Evolutionary conservation across 2,113 vertebrate genomes (phyloP), one percentile per base, ranked within the genome.

Genomic region (Marcusenius ussheri): DNA sequence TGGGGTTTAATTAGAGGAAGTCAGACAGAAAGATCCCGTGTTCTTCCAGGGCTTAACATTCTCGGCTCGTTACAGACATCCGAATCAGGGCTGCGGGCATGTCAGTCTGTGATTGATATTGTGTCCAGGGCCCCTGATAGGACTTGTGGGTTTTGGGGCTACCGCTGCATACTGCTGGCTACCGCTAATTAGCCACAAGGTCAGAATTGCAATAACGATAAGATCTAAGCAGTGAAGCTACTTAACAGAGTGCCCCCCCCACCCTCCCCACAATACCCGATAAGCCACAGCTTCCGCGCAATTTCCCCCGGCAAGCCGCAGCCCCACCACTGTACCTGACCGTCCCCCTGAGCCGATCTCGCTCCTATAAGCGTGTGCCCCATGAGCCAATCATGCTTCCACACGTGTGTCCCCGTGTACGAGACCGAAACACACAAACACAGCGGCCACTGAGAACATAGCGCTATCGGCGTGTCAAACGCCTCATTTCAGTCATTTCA

Each of bases 101-200:
- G 19, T 46, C 46, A 17, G 24, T 3, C 39, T 10, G 6, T 83
- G 80, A 45, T 8, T 83, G 80, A 45, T 24, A 6, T 8, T 47
- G 39, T 10, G 80, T 24, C 80, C 11, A n/a, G 42, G 80, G 10
- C 27, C 31, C 27, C 13, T 35, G 13, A 77, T 17, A 13, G 11
- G 24, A 45, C 77, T 80, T 80, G 74, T 42, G 74, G 74, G 80
- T 46, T 74, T 19, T 21, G 45, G 21, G 62, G 45, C 11, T 51
- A 19, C 3, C 35, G n/a, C 13, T 13, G 1, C 11, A 3, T 74
- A 74, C 5, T 4, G 62, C 62, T 70, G 13, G 89, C 87, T 92
- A 39, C 90, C 45, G 92, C 93, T 96, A 95, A 95, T 95, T 95
- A 93, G 93, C 92, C 27, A 90, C 84, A 93, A 95, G 96, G 92